Evolutionary conservation across 2,888 invertebrate species (phyloP).

Genomic region (Deilephila porcellus): DNA sequence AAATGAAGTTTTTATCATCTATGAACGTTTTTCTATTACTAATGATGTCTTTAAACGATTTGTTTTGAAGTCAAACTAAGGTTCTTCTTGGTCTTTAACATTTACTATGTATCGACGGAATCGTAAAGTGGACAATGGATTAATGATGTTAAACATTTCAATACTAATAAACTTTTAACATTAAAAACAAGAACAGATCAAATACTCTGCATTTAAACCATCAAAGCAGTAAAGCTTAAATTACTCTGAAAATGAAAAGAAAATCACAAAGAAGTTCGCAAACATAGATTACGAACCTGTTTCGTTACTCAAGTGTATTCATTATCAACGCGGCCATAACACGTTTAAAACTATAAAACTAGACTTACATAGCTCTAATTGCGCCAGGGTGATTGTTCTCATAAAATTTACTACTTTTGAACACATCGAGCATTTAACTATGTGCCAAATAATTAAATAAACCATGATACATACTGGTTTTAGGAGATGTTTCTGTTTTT

Average conservation of each 20-base stretch:
- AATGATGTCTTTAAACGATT: too few relatives aligned
- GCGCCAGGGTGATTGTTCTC: conserved; percentile 53
- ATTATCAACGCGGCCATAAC: conserved; percentile 37
- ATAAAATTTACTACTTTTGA: conserved; percentile 52
- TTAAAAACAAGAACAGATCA: too few relatives aligned
- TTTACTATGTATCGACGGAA: too few relatives aligned
- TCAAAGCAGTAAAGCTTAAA: too few relatives aligned
- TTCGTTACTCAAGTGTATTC: conserved; percentile 30
- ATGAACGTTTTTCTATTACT: too few relatives aligned
- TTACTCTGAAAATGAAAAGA: neutral
- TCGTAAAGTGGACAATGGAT: too few relatives aligned
- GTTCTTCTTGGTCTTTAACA: too few relatives aligned
- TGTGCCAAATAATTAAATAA: neutral
- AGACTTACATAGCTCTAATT: conserved; percentile 44
- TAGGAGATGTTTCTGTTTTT: neutral
- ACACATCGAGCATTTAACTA: conserved; percentile 16
- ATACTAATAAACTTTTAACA: too few relatives aligned
- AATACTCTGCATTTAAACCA: too few relatives aligned
- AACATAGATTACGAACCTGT: conserved; percentile 26
- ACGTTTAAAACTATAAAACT: conserved; percentile 43
- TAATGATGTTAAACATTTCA: too few relatives aligned
- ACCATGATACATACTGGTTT: conserved; percentile 12
- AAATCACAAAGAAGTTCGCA: neutral
- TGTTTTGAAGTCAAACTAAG: too few relatives aligned
- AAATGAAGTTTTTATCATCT: too few relatives aligned